These are phyloP conservation scores for Blera fallax DNA, from an alignment of 2,888 invertebrate species.

Conservation along the genomic window DNA sequence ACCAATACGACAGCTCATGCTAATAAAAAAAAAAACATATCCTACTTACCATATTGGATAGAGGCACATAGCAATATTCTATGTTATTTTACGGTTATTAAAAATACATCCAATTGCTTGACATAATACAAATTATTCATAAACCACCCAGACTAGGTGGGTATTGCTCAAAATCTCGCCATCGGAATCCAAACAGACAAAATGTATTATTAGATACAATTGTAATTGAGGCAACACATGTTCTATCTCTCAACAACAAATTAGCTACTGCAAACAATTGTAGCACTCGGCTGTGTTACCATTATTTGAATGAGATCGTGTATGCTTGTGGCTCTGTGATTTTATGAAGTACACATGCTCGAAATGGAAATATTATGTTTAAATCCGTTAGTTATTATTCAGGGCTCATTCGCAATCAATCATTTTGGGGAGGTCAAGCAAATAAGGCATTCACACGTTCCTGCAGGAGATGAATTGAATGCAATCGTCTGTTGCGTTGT, in stretches of 20 bases:
- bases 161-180: not conserved
- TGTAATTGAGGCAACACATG: constrained; percentile 54
- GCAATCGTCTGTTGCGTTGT: constrained; percentile 11
- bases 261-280: constrained; percentile 23
- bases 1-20: not conserved
- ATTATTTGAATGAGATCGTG: not conserved
- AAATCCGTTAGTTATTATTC: constrained; percentile 45
- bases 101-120: not conserved
- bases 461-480: constrained; percentile 21
- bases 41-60: not conserved
- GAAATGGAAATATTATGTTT: constrained; percentile 26
- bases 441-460: constrained; percentile 21
- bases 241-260: constrained; percentile 36
- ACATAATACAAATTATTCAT: not conserved
- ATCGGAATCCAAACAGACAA: not conserved
- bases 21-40: not conserved
- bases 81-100: not conserved
- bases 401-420: constrained; percentile 34
- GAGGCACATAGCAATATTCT: not conserved
- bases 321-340: not conserved
- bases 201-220: constrained; percentile 19
- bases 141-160: not conserved
- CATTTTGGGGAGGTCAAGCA: not conserved
- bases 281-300: not conserved
- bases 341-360: constrained; percentile 36